phyloP scores from a whole-genome alignment of 30 jellyfish, hydroid and myxozoan species.

The Hydractinia echinata region DNA sequence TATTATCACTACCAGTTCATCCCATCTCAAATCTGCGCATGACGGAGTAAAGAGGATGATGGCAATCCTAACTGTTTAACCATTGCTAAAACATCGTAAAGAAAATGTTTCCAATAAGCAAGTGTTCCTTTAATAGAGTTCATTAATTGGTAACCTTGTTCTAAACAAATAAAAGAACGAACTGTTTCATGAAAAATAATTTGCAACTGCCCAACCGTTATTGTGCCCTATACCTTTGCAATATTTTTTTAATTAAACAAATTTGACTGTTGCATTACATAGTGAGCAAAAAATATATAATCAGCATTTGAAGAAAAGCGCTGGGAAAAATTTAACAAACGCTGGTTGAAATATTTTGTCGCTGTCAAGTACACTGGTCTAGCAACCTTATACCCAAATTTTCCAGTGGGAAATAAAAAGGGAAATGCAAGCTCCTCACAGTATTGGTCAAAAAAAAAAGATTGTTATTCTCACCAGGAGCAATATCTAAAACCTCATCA shows the following conservation, averaged over 20 bases:
- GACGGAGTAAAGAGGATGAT: constrained; percentile 16
- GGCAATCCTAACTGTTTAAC: constrained; percentile 51
- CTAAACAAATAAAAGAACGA: constrained; percentile 7
- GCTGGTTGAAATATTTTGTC: constrained; percentile 26
- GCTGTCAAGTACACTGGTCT: too few relatives aligned
- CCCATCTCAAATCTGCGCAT: constrained; percentile 45
- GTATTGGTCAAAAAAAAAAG: too few relatives aligned
- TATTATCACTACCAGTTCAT: constrained; percentile 28
- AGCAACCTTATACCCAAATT: constrained; percentile 38
- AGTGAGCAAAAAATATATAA: constrained; percentile 34
- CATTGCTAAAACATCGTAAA: constrained; percentile 41
- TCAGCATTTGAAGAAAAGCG: constrained; percentile 24
- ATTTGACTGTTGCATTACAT: constrained; percentile 24
- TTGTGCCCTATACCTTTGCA: constrained; percentile 17
- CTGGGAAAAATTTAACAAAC: constrained; percentile 27
- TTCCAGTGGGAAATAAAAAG: constrained; percentile 31
- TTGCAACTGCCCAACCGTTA: constrained; percentile 21
- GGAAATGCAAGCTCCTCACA: constrained; percentile 25
- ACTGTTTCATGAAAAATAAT: constrained; percentile 24
- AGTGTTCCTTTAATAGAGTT: constrained; percentile 36
- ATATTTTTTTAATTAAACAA: constrained; percentile 16
- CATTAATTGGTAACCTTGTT: constrained; percentile 22
- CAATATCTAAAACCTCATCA: constrained; percentile 14
- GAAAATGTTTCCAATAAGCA: constrained; percentile 38
- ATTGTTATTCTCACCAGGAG: constrained; percentile 17